Evolutionary conservation across 2,797 vertebrate genomes (phyloP), one percentile per base, ranked within the genome.

Genomic region (Antrozous pallidus): DNA sequence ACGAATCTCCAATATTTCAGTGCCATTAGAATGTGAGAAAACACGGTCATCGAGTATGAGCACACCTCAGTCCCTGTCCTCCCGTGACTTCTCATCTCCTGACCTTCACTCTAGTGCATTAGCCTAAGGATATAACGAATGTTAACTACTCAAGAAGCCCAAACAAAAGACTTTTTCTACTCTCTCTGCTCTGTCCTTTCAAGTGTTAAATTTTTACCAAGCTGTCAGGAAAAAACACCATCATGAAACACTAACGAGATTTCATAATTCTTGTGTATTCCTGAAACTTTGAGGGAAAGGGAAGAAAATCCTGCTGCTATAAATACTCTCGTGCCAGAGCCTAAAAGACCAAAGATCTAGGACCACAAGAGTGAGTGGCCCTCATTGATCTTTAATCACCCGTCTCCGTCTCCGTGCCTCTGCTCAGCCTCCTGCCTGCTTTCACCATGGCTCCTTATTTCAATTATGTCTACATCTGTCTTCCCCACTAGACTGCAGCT

Each of bases 81-180:
- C 78, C 38, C 18, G 3, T 20, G 56, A 74, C 49, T 85, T 42
- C 33, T 58, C 77, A 56, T 54, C 92, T 85, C 61, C 49, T 67
- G 31, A 81, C 80, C 49, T 82, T 42, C 8, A 16, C 69, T 88
- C 78, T 80, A 16, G 28, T 38, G 28, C 7, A 77, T 83, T 16
- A 71, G 75, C 86, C 49, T n/a, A 42, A 38, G 73, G 69, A 40
- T 65, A 31, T 51, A 88, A 89, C 26, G 20, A n/a, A 58, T 4
- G 40, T 36, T 85, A 70, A 84, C 82, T 73, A 80, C 49, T 86
- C 81, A 86, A 88, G 78, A 94, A 92, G 20, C 28, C 49, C 88
- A 75, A 92, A 85, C 38, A 67, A 96, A 93, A 90, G 61, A 70
- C 5, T 33, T 49, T 58, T 58, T 65, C 56, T 74, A 24, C 38